Conservation (phyloP, 1,140 invertebrate genomes). For the Orchesella cincta region DNA sequence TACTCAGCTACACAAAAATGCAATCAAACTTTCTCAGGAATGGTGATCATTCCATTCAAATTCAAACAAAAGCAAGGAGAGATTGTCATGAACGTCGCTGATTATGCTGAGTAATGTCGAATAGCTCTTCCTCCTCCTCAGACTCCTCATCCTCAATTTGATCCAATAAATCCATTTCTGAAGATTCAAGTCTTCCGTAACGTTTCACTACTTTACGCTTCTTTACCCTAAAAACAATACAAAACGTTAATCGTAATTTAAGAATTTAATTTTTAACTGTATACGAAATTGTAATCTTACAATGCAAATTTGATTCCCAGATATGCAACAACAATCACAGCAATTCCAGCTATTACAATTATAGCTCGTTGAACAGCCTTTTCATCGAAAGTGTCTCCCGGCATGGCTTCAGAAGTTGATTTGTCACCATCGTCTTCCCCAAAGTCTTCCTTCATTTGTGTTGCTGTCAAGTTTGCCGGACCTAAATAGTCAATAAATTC, state of each 20-base stretch:
- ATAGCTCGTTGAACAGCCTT: slow-evolving; percentile 39
- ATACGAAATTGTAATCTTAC: slow-evolving; percentile 13
- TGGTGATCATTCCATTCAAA: too few relatives aligned
- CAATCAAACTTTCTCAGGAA: neutral
- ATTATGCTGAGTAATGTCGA: slow-evolving; percentile 33
- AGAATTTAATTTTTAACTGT: neutral
- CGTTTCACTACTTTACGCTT: slow-evolving; percentile 18
- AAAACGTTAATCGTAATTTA: neutral
- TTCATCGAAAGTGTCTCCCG: slow-evolving; percentile 34
- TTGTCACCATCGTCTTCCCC: slow-evolving; percentile 3
- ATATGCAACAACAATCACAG: slow-evolving; percentile 33
- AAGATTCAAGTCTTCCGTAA: slow-evolving; percentile 36
- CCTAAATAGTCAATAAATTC: neutral
- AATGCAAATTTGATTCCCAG: slow-evolving; percentile 38
- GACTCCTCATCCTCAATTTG: slow-evolving; percentile 31
- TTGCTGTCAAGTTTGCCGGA: neutral
- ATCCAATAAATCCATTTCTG: slow-evolving; percentile 40
- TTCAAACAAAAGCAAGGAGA: neutral
- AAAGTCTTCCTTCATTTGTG: neutral
- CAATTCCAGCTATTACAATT: slow-evolving; percentile 38
- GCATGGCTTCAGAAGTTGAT: neutral
- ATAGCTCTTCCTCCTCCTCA: slow-evolving; percentile 39
- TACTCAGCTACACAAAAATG: neutral
- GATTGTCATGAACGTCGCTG: slow-evolving; percentile 18
- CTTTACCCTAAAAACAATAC: slow-evolving; percentile 17